Evolutionary conservation across 2,113 vertebrate genomes (phyloP).

Genomic region (Ardeotis arabs): DNA sequence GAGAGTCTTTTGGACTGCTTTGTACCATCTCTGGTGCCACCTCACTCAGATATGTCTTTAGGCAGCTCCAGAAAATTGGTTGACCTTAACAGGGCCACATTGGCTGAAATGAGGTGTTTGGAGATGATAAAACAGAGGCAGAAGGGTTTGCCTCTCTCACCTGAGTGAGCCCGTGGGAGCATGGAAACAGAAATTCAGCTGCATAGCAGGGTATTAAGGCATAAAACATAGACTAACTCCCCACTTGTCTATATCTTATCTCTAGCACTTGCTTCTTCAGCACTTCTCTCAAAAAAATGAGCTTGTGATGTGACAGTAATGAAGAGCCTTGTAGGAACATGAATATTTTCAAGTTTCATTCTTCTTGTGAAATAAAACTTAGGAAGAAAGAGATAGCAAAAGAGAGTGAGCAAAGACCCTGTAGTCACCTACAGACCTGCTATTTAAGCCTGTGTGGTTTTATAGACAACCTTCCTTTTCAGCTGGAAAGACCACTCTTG

Average conservation of each 20-base stretch:
- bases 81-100: rapidly evolving
- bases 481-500: not conserved
- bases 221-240: not conserved
- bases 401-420: not conserved
- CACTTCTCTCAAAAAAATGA: not conserved
- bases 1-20: not conserved
- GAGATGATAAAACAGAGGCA: not conserved
- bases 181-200: not conserved
- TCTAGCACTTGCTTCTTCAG: not conserved
- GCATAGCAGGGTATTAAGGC: not conserved
- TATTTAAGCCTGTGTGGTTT: not conserved
- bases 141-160: not conserved
- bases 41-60: not conserved
- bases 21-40: not conserved
- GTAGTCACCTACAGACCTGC: too few species aligned
- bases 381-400: not conserved
- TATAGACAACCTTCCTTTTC: not conserved
- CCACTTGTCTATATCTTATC: rapidly evolving
- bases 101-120: not conserved
- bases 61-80: not conserved
- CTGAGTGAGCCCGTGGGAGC: not conserved
- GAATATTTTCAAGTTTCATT: not conserved
- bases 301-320: too few species aligned
- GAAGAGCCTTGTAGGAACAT: not conserved
- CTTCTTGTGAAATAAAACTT: not conserved